These are phyloP conservation scores for Psammodynastes pulverulentus DNA, from an alignment of 2,113 vertebrate genomes.

Conservation along the genomic window DNA sequence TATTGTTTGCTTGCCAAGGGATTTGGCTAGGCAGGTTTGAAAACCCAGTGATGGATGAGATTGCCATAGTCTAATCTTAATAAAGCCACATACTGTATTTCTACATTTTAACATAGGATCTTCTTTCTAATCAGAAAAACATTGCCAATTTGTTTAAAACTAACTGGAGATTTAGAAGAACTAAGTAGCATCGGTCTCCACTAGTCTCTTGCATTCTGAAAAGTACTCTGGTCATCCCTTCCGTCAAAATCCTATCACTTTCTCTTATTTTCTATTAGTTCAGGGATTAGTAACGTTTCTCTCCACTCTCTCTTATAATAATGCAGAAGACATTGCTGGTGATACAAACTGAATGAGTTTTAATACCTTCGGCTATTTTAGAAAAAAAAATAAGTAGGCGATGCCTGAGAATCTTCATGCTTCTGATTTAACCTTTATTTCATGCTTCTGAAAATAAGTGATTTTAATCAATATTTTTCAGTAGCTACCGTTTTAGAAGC, in stretches of 20 bases:
- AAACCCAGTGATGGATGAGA: neutral
- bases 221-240: neutral
- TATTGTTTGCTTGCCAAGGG: neutral
- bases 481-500: neutral
- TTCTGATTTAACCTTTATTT: neutral
- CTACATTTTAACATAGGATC: neutral
- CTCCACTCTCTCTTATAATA: neutral
- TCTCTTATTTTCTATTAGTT: neutral
- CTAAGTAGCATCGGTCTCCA: neutral
- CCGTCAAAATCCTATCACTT: too few relatives aligned
- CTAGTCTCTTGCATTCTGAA: neutral
- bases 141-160: neutral
- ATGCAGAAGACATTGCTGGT: neutral
- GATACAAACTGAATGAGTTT: neutral
- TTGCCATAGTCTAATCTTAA: neutral
- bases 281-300: neutral
- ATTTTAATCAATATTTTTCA: neutral
- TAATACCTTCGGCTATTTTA: neutral
- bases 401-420: neutral
- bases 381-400: neutral
- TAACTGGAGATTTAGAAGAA: neutral
- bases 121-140: neutral
- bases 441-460: neutral
- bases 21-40: neutral
- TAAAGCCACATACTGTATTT: neutral